Evolutionary conservation across 2,888 invertebrate genomes (phyloP).

Genomic region (Tetanocera ferruginea): DNA sequence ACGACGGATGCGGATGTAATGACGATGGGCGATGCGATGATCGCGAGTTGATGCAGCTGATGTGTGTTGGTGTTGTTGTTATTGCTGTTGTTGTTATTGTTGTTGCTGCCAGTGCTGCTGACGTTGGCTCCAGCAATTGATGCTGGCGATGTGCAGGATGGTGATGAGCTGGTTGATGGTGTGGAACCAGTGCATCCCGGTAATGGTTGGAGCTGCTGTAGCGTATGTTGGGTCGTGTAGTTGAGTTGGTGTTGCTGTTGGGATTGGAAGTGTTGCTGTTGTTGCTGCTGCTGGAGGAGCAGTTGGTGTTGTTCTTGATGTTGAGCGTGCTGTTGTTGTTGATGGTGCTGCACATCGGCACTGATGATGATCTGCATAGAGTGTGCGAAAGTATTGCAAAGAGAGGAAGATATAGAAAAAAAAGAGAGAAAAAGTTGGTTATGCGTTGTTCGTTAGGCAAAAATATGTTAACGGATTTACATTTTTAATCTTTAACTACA

Average conservation of each 20-base stretch:
- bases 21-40: constrained; percentile 59
- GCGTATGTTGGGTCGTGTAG: constrained; percentile 58
- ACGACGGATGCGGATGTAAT: constrained; percentile 47
- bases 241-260: constrained; percentile 57
- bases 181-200: constrained; percentile 60
- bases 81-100: constrained; percentile 18
- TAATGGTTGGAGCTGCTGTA: constrained; percentile 52
- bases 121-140: constrained; percentile 53
- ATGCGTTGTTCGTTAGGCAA: constrained; percentile 52
- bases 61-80: constrained; percentile 31
- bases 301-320: neutral
- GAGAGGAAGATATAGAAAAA: constrained; percentile 22
- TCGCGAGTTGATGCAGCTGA: constrained; percentile 56
- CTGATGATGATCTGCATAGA: constrained; percentile 47
- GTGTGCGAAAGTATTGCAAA: constrained; percentile 52
- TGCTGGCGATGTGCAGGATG: constrained; percentile 62
- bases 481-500: constrained; percentile 36
- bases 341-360: constrained; percentile 39
- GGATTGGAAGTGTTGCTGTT: constrained; percentile 41
- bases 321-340: constrained; percentile 28
- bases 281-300: constrained; percentile 29
- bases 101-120: constrained; percentile 47
- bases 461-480: constrained; percentile 52
- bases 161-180: constrained; percentile 58
- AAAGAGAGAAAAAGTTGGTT: constrained; percentile 49